A percentile compares a stretch with the other conserved stretches of the same genome.
These are phyloP conservation scores for Drosophila azteca DNA, from an alignment of 1,140 invertebrate species.

Conservation along the genomic window DNA sequence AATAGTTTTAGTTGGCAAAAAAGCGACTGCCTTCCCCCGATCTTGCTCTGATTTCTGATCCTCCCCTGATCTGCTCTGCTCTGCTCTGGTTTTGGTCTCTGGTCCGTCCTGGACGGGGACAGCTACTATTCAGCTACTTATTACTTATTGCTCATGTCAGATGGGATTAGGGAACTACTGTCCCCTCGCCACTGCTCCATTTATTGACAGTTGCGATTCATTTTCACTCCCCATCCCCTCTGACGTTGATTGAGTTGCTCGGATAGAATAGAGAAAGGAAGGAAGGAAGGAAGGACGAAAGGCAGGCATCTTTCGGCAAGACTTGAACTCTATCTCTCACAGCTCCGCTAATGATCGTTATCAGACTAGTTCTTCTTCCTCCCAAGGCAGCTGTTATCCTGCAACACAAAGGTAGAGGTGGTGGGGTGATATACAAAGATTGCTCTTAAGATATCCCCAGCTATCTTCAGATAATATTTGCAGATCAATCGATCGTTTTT, in stretches of 20 bases:
- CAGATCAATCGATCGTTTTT: too few relatives aligned
- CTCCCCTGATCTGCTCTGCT: constrained; percentile 19
- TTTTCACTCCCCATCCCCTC: constrained; percentile 10
- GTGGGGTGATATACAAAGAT: too few relatives aligned
- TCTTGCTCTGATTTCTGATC: constrained; percentile 3
- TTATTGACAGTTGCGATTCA: constrained; percentile 76
- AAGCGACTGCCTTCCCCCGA: not conserved
- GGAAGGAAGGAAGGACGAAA: too few relatives aligned
- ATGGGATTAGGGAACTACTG: constrained; percentile 55
- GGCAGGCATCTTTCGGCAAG: not conserved
- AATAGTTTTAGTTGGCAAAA: constrained; percentile 56
- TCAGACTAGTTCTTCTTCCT: constrained; percentile 30
- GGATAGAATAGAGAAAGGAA: too few relatives aligned
- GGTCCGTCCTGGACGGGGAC: constrained; percentile 20
- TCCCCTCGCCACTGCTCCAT: constrained; percentile 51
- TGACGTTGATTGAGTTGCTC: constrained; percentile 72
- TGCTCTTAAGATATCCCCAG: too few relatives aligned
- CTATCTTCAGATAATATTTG: too few relatives aligned
- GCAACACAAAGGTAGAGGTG: too few relatives aligned
- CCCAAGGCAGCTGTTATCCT: not conserved
- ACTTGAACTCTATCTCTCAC: constrained; percentile 20
- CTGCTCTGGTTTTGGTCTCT: not conserved
- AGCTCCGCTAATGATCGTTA: constrained; percentile 50
- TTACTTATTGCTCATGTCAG: constrained; percentile 61
- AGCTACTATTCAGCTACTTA: constrained; percentile 26